Conservation (phyloP, 2,888 invertebrate species). For the Phragmatobia fuliginosa region DNA sequence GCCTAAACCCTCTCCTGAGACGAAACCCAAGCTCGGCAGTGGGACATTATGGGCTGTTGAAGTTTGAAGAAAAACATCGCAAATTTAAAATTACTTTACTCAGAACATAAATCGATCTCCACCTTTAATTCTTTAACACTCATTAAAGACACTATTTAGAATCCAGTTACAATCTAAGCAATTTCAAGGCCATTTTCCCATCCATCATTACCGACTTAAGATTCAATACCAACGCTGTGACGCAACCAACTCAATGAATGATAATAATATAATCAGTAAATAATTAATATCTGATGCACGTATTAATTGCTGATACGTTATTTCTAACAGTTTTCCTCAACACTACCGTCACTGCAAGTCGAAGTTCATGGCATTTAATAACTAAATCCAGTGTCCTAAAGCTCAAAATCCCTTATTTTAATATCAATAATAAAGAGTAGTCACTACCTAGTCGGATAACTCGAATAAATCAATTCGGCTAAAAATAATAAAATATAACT, state of each 20-base stretch:
- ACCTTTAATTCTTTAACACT: no score
- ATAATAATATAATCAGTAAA: not conserved
- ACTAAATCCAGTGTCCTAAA: not conserved
- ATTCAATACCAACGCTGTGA: not conserved
- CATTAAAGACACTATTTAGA: no score
- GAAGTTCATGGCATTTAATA: not conserved
- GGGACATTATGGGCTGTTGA: no score
- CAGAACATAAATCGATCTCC: no score
- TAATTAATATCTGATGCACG: not conserved
- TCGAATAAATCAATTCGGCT: no score
- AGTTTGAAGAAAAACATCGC: no score
- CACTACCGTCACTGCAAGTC: not conserved
- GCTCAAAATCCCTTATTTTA: not conserved
- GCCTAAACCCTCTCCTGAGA: no score
- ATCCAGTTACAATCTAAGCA: no score
- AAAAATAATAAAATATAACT: no score
- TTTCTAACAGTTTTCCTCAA: slow-evolving; percentile 15
- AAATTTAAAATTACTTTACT: no score
- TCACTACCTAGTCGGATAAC: not conserved
- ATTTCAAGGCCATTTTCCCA: not conserved
- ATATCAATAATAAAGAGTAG: not conserved
- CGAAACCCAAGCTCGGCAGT: no score
- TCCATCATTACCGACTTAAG: not conserved
- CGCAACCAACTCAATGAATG: not conserved
- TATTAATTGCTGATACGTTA: slow-evolving; percentile 12